These are phyloP conservation scores for Lamprotornis superbus DNA, from an alignment of 2,113 vertebrate genomes.

Conservation along the genomic window DNA sequence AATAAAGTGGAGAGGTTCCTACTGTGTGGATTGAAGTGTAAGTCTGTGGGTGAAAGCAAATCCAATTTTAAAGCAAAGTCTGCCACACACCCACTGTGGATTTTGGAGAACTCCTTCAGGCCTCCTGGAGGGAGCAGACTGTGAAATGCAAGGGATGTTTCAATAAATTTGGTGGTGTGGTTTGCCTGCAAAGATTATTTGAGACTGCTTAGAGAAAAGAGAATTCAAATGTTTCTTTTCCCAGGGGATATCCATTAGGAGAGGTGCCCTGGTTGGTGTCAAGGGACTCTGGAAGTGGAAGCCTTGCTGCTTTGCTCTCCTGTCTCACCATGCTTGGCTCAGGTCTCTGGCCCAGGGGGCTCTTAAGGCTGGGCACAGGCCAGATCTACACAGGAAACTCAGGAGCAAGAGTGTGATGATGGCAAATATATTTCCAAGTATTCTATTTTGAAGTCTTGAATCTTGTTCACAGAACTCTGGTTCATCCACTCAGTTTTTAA, in stretches of 20 bases:
- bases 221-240: not conserved
- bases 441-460: not conserved
- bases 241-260: accelerated
- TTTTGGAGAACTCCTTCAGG: not conserved
- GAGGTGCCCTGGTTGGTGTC: not conserved
- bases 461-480: not conserved
- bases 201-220: not conserved
- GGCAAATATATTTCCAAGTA: not conserved
- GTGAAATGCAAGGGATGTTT: not conserved
- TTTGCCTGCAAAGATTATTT: not conserved
- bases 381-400: not conserved
- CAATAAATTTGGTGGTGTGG: not conserved
- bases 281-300: not conserved
- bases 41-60: not conserved
- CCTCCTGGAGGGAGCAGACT: not conserved
- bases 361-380: accelerated
- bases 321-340: accelerated
- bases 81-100: not conserved
- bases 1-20: not conserved
- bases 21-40: not conserved
- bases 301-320: accelerated
- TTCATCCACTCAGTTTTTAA: not conserved
- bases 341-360: accelerated
- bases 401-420: not conserved
- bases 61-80: not conserved